phyloP scores from a whole-genome alignment of 2,888 invertebrate genomes.

The Conops quadrifasciatus region DNA sequence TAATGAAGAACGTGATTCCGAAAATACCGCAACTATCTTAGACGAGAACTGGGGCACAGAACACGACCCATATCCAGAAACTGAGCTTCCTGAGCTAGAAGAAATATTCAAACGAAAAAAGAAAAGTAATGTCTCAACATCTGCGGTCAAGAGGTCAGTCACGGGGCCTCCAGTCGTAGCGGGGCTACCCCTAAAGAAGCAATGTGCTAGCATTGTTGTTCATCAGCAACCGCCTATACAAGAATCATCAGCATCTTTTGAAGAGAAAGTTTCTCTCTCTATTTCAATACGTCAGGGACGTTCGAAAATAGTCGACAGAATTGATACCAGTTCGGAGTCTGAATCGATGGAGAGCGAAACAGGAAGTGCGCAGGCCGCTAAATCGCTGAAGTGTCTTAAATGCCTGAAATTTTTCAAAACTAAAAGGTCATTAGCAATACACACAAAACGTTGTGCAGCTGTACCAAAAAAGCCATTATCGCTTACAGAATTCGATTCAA shows the following conservation, averaged over 20 bases:
- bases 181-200: conserved; percentile 22
- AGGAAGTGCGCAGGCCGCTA: conserved; percentile 14
- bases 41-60: background rate
- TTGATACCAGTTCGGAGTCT: conserved; percentile 32
- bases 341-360: conserved; percentile 31
- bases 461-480: background rate
- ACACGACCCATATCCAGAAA: conserved; percentile 38
- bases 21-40: background rate
- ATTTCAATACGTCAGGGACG: conserved; percentile 32
- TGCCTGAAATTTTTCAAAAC: conserved; percentile 38
- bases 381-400: conserved; percentile 35
- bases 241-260: conserved; percentile 34
- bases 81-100: conserved; percentile 37
- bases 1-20: conserved; percentile 22
- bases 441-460: conserved; percentile 31
- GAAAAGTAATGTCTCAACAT: conserved; percentile 15
- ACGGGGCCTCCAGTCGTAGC: background rate
- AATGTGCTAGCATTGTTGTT: background rate
- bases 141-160: conserved; percentile 18
- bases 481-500: background rate
- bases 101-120: conserved; percentile 40
- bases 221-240: conserved; percentile 13
- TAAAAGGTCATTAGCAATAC: conserved; percentile 35
- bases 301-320: conserved; percentile 26
- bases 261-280: conserved; percentile 35